phyloP scores from a whole-genome alignment of 2,888 invertebrate species.

The Eudiplozoon nipponicum region DNA sequence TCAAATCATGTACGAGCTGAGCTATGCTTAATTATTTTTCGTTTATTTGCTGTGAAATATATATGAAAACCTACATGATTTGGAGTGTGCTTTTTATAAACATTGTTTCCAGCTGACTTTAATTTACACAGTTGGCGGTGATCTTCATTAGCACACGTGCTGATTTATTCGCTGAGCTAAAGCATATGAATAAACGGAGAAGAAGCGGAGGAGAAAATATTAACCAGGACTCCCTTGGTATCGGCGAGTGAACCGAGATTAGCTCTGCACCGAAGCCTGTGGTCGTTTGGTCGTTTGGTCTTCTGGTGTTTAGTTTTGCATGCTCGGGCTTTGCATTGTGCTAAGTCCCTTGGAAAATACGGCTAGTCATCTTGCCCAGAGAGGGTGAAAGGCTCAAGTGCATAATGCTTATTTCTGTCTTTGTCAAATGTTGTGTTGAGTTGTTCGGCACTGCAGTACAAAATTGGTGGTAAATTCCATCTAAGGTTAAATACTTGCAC shows the following conservation, averaged over 20 bases:
- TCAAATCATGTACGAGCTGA: no score
- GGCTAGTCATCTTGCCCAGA: conserved; percentile 19
- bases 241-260: conserved; percentile 36
- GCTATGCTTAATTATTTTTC: no score
- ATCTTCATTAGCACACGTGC: no score
- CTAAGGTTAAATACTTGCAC: conserved; percentile 34
- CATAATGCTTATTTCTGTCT: conserved; percentile 30
- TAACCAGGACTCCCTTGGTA: conserved; percentile 36
- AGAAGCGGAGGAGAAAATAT: conserved; percentile 42
- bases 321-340: conserved; percentile 14
- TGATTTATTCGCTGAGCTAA: conserved; percentile 32
- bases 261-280: conserved; percentile 35
- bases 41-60: no score
- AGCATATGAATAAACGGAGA: conserved; percentile 41
- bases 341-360: conserved; percentile 1
- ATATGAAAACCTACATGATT: no score
- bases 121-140: no score
- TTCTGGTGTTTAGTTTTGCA: conserved; percentile 32
- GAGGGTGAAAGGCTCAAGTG: conserved; percentile 28
- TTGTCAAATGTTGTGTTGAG: conserved; percentile 31
- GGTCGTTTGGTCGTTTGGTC: conserved; percentile 26
- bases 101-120: no score
- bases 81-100: no score
- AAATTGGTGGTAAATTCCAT: conserved; percentile 35
- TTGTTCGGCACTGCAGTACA: conserved; percentile 35